Conservation (phyloP, 2,888 invertebrate species). For the Tipula vernalis region DNA sequence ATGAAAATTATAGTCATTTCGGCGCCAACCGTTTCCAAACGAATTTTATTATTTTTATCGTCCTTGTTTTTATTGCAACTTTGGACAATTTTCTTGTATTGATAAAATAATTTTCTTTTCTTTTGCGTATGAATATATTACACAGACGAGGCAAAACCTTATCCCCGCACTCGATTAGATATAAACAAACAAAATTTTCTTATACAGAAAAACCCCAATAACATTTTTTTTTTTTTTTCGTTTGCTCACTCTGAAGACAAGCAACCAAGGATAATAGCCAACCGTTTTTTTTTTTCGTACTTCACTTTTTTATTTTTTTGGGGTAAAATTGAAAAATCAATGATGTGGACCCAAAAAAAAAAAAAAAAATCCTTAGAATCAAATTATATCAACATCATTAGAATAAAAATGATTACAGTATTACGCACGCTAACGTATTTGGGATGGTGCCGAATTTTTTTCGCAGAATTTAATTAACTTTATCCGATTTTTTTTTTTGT, state of each 20-base stretch:
- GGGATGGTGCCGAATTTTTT: no score
- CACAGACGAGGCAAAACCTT: neutral
- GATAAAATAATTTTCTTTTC: neutral
- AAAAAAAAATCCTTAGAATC: neutral
- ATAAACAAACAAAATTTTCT: neutral
- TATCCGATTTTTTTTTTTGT: no score
- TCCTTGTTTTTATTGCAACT: neutral
- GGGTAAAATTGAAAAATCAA: neutral
- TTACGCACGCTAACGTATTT: no score
- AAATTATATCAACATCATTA: neutral
- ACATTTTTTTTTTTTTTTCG: neutral
- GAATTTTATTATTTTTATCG: neutral
- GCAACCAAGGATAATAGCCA: neutral
- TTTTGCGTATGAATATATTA: neutral
- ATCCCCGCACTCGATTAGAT: neutral
- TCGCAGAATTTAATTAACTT: no score
- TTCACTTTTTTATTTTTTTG: no score
- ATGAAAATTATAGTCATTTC: neutral
- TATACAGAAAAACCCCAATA: neutral
- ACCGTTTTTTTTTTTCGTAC: neutral
- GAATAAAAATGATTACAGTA: neutral
- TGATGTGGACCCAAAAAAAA: neutral
- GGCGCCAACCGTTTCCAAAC: neutral
- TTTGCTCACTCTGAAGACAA: neutral
- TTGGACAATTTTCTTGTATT: neutral